phyloP scores from a whole-genome alignment of 2,113 vertebrate species.

The Chaetodon auriga region DNA sequence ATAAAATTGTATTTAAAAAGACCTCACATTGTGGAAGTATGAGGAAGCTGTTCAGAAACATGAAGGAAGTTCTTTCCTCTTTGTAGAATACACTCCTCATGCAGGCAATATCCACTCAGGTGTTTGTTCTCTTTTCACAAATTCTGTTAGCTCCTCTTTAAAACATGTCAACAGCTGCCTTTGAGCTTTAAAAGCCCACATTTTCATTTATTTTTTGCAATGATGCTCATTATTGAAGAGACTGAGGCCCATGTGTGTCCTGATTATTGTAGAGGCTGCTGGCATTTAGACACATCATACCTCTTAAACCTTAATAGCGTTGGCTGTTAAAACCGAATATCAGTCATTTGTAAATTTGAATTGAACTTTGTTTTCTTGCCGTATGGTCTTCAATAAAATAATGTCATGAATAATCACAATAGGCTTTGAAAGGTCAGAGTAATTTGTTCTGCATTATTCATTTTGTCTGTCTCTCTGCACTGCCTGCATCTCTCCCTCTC shows the following conservation, averaged over 20 bases:
- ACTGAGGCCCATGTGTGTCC: background rate
- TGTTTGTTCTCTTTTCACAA: background rate
- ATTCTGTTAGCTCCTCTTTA: background rate
- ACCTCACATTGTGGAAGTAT: too few species aligned
- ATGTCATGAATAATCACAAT: slow-evolving; percentile 45
- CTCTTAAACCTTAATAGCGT: slow-evolving; percentile 6
- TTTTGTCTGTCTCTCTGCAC: slow-evolving; percentile 10
- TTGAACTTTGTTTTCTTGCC: slow-evolving; percentile 22
- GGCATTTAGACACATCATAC: slow-evolving; percentile 9
- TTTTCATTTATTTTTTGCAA: background rate
- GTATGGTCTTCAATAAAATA: slow-evolving; percentile 14
- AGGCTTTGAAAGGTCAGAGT: slow-evolving; percentile 53
- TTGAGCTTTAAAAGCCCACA: background rate
- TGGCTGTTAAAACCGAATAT: slow-evolving; percentile 3
- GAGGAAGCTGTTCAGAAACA: background rate
- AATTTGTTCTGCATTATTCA: slow-evolving; percentile 55
- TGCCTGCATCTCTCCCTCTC: background rate
- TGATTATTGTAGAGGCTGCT: slow-evolving; percentile 18
- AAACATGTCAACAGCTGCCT: background rate
- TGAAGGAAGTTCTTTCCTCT: background rate
- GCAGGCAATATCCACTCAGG: background rate
- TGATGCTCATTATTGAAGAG: background rate
- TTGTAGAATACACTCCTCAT: background rate
- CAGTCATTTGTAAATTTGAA: slow-evolving; percentile 38
- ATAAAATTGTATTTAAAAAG: too few species aligned